Conservation (phyloP, 1,140 invertebrate genomes). For the Akabosia matsudoensis region DNA sequence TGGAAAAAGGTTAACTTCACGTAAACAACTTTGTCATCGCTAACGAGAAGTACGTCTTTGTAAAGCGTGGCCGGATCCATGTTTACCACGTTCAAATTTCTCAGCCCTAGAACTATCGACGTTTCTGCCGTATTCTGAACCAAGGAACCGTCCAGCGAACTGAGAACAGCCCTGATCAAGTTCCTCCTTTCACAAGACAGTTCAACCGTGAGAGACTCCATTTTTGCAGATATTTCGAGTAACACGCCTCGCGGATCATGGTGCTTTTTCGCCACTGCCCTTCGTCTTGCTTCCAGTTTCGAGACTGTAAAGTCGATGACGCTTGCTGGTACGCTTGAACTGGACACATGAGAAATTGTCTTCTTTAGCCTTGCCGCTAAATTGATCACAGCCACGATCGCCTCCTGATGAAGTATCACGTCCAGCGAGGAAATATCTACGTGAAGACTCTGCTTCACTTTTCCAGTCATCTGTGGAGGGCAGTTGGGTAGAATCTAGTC, state of each 20-base stretch:
- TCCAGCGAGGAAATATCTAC: conserved; percentile 76
- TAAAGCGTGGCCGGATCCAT: conserved; percentile 66
- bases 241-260: conserved; percentile 26
- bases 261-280: conserved; percentile 37
- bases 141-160: conserved; percentile 61
- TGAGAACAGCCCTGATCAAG: conserved; percentile 40
- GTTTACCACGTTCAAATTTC: conserved; percentile 70
- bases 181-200: conserved; percentile 32
- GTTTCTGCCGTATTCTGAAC: conserved; percentile 70
- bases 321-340: neutral
- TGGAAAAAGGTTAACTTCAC: conserved; percentile 52
- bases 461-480: no score
- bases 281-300: neutral
- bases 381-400: conserved; percentile 57
- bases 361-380: conserved; percentile 27
- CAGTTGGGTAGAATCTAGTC: no score
- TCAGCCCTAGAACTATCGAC: conserved; percentile 67
- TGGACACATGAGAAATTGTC: no score
- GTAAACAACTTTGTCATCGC: conserved; percentile 43
- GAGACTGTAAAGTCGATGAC: neutral
- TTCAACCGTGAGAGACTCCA: conserved; percentile 59
- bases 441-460: conserved; percentile 71
- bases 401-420: conserved; percentile 78
- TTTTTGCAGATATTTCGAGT: conserved; percentile 50
- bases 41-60: conserved; percentile 12